phyloP scores from a whole-genome alignment of 2,113 vertebrate genomes.

The Crocuta crocuta region DNA sequence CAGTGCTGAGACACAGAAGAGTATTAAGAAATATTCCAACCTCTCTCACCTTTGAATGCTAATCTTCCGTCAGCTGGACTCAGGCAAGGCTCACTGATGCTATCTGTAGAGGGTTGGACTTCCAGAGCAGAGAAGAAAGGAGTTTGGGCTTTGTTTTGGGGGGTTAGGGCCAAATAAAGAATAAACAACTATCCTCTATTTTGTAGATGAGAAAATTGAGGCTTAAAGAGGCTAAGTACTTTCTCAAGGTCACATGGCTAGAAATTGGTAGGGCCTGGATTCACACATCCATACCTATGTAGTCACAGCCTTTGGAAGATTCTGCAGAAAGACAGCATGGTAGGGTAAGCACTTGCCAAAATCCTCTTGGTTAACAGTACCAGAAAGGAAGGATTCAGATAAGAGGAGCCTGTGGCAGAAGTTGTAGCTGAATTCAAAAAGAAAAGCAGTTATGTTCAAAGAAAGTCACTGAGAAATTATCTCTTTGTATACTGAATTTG shows the following conservation, averaged over 20 bases:
- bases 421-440: not conserved
- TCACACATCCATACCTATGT: not conserved
- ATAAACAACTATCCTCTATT: not conserved
- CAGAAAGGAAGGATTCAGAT: not conserved
- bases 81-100: not conserved
- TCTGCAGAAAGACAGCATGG: not conserved
- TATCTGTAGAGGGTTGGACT: not conserved
- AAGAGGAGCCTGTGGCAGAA: not conserved
- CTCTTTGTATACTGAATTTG: not conserved
- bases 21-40: not conserved
- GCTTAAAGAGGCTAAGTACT: not conserved
- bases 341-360: not conserved
- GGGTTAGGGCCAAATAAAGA: not conserved
- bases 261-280: not conserved
- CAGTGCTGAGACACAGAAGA: not conserved
- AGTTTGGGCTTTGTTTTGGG: not conserved
- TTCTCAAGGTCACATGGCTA: not conserved
- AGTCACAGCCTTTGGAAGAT: not conserved
- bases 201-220: not conserved
- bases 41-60: not conserved
- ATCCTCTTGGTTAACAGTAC: not conserved
- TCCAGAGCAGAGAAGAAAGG: not conserved
- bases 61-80: not conserved
- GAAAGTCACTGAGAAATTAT: constrained; percentile 8
- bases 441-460: not conserved